Base-by-base conservation (phyloP, 2,888 invertebrate genomes). In the Adineta ricciae region DNA sequence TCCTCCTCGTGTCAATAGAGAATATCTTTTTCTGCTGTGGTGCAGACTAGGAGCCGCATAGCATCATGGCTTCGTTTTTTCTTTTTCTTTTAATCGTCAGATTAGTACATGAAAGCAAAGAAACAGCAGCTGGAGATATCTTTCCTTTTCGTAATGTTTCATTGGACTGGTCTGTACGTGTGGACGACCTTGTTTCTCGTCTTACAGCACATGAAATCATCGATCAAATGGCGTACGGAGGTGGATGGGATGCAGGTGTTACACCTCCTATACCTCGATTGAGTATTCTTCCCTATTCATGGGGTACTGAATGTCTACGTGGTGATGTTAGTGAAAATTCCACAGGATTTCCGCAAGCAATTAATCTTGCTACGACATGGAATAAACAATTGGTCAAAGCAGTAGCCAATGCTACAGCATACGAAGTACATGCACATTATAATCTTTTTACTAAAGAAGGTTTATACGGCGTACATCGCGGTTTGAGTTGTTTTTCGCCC, bases 401-500 rank as follows among this genome's bases (percentile, higher is more conserved):
- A 41, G 86, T 88, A 73, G 86, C 87, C 2, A 84, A 86, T 72
- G 88, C 87, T 16, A 86, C 87, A n/a, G 87, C 87, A 7, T 78
- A 50, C 27, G 88, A 88, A 84, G 87, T 87, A 11, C 86, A 88
- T 46, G 88, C 87, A 16, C 87, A 88, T 21, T 87, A 87, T 86
- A 88, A 87, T 64, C 56, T 84, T 54, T 86, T 85, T 83, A 83
- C 78, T 14, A 83, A 73, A 50, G 36, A 82, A 24, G 87, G 86
- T 11, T 72, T 86, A 36, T 88, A 86, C 52, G 78, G 56, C 5
- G 86, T 87, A 24, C 88, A 88, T 85, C 88, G 87, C 32, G 90
- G 90, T 21, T 87, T 89, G 11, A 89, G 88, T 86, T 90, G 90
- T 86, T 89, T 89, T 85, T 88, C 88, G 86, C 90, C 90, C 3